Base-by-base conservation (phyloP, 2,888 invertebrate genomes). In the Campopleginae sp. region DNA sequence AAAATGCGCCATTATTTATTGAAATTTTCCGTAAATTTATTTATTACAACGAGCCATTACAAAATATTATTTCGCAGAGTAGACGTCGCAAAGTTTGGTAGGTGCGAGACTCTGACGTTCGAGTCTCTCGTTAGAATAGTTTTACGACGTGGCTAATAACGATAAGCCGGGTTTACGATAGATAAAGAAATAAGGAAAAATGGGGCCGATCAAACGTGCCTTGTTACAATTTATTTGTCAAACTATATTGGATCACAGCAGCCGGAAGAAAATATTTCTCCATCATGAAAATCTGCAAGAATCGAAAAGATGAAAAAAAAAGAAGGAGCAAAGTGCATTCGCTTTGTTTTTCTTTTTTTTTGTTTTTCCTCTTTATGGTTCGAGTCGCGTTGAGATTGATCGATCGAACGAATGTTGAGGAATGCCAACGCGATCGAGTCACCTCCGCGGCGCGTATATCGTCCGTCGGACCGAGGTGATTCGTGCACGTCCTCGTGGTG, bases 81-180 rank as follows among this genome's bases (percentile, higher is more conserved):
- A 38, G 0, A 38, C 38, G 7, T 38, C 8, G 38, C 38, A 10
- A 38, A 38, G 38, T 38, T 33, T 7, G 33, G 0, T 10, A 38
- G 58, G 4, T 27, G 58, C 12, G 58, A 89, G 89, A 88, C 87
- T 85, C 19, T 48, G 86, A 68, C 71, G 84, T 80, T 86, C 80
- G 80, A 74, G 42, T 79, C 70, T 31, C 27, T 38, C 38, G 38
- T 42, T 78, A 46, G 58, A 58, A 19, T 63, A 51, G 63, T 17
- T 12, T 23, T 17, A 19, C 54, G 46, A 31, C 8, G 38, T 38
- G 65, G 58, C 14, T 63, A 75, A 33, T 33, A 65, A 80, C 80
- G 46, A 75, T 76, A 65, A 85, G 83, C 81, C 78, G 63, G 85
- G 86, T 86, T 81, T 58, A 82, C 83, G 81, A 66, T 83, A 44